Base-by-base conservation (phyloP, 37 sponge, comb jelly and placozoan genomes). In the Haliclona indistincta region DNA sequence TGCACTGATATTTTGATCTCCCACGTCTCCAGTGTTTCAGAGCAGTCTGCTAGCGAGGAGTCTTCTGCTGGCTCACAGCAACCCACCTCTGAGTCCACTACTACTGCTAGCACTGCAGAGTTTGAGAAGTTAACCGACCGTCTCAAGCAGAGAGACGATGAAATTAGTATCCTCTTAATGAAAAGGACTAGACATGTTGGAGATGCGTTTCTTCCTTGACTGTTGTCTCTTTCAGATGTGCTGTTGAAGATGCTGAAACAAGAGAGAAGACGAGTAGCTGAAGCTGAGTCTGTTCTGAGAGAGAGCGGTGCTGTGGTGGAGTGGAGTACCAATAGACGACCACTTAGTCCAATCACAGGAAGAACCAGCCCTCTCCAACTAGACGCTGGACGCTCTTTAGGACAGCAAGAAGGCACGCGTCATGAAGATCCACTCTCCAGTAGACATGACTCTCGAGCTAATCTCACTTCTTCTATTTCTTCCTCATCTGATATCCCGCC, bases 141-240 rank as follows among this genome's bases (percentile, higher is more conserved):
- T n/a, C 56, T 98, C 29, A 56, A 77, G 23, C 99, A 98, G 70
- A 68, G 99, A 63, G 99, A 98, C 56, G 93, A 87, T 62, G 99
- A 98, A 56, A 95, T 98, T 28, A 93, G 83, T 85, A 89, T 79
- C 77, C 77, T 40, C 22, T 25, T 13, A 22, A 64, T 47, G 20
- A 26, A 4, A n/a, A 20, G 8, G 30, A n/a, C 63, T n/a, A 61
- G 10, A 20, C 28, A 20, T 66, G 40, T 13, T 32, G 5, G 17
- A 10, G 7, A 28, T 37, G 68, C 22, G 11, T 38, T 37, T 15
- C 42, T 4, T 66, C 17, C 15, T 6, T 34, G 8, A 23, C 8
- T 11, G 30, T 34, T 43, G 54, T 54, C 30, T 10, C 8, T 26
- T 10, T 13, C 0, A 85, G 91, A 81, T 39, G 68, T 93, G 2